Base-by-base conservation (phyloP, 2,113 vertebrate species). In the Leptodactylus fuscus region DNA sequence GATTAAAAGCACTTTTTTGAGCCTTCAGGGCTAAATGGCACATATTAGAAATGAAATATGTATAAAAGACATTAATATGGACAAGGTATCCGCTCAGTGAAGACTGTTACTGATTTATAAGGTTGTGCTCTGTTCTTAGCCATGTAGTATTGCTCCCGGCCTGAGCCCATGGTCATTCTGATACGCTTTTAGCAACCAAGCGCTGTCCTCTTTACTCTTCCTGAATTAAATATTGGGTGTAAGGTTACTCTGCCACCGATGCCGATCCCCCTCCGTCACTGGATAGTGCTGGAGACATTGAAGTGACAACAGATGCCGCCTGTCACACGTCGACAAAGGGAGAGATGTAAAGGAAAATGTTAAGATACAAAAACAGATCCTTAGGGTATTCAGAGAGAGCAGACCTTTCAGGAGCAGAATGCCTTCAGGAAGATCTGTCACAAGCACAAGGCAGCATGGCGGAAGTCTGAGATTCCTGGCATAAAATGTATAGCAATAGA, bases 261-360 rank as follows among this genome's bases (percentile, higher is more conserved):
- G 80, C 80, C 27, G 80, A 81, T 81, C 60, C 80, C n/a, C 46
- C 44, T 32, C 41, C 55, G 81, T 44, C 46, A 82, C 34, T 75
- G 51, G 81, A 24, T 46, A 32, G 15, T 48, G 7, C 65, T 1
- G 9, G 5, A 73, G 67, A 51, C 73, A 36, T 9, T 22, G 34
- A 60, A 67, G 71, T 77, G 41, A 65, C 58, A 85, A 77, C 55
- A 67, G 82, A 85, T 85, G 71, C 76, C 41, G 82, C 41, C 20
- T 85, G 82, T 65, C 73, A 77, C 38, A 60, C 38, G 29, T 36
- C 6, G 48, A 77, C 38, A 85, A 67, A 58, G 46, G 55, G 20
- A 77, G 46, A 46, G 41, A 46, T 67, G 55, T 44, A 67, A 67
- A 46, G 58, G 22, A 71, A 82, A 73, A 70, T 71, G 65, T 82